These are phyloP conservation scores for Grus americana DNA, from an alignment of 2,113 vertebrate species.

Conservation along the genomic window DNA sequence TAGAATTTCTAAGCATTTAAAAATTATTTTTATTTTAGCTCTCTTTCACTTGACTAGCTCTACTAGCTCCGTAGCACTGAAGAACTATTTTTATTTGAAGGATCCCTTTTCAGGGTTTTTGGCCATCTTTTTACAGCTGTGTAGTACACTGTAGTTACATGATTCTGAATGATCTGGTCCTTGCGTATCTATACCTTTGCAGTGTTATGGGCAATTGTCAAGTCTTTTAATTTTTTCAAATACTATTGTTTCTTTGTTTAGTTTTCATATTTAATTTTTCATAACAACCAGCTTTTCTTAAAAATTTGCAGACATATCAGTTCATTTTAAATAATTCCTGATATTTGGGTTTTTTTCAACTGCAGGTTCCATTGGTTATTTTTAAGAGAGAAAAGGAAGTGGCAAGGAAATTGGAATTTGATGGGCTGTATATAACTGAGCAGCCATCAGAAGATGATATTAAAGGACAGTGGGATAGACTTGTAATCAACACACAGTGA, in stretches of 20 bases:
- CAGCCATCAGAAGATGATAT: constrained; percentile 97
- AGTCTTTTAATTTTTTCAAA: not conserved
- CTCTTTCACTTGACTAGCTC: not conserved
- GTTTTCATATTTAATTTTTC: not conserved
- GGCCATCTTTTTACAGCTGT: not conserved
- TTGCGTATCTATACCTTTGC: not conserved
- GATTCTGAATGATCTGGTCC: not conserved
- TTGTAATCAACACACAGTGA: constrained; percentile 98
- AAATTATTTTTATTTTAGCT: not conserved
- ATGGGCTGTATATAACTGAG: constrained; percentile 95
- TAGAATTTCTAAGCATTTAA: not conserved
- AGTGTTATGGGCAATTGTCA: not conserved
- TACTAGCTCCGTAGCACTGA: not conserved
- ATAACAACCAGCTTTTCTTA: not conserved
- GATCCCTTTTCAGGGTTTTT: not conserved
- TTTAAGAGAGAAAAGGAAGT: constrained; percentile 98
- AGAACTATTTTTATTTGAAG: not conserved
- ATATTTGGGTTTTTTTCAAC: not conserved
- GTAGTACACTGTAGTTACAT: not conserved
- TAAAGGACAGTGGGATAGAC: constrained; percentile 96
- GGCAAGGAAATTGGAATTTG: constrained; percentile 95
- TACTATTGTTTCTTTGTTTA: not conserved
- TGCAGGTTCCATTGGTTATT: constrained; percentile 92
- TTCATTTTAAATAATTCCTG: constrained; percentile 13
- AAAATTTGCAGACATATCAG: not conserved